A percentile compares a stretch with the other conserved stretches of the same genome.
Evolutionary conservation across 1,140 invertebrate species (phyloP).

Genomic region (Drosophila yakuba): DNA sequence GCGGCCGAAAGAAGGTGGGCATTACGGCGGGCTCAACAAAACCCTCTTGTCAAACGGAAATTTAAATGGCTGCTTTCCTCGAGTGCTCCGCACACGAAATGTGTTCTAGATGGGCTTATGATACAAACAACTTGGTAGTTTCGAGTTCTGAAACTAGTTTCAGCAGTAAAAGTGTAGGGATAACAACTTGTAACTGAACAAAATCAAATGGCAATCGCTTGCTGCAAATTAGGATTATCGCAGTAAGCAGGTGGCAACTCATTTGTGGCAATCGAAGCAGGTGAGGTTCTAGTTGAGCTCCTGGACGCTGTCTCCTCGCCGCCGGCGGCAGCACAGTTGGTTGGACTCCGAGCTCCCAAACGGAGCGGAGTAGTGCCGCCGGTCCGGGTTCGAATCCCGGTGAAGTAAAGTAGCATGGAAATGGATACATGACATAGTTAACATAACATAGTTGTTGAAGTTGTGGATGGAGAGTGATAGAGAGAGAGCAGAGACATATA

Average conservation of each 20-base stretch:
- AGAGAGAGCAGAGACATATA: too few relatives aligned
- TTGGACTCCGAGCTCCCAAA: neutral
- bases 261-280: neutral
- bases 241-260: too few relatives aligned
- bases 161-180: too few relatives aligned
- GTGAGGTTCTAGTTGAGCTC: neutral
- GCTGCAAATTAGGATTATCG: too few relatives aligned
- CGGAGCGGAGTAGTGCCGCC: neutral
- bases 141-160: too few relatives aligned
- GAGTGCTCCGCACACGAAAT: neutral
- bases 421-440: too few relatives aligned
- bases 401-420: neutral
- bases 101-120: neutral
- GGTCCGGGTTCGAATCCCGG: slow-evolving; percentile 4
- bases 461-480: too few relatives aligned
- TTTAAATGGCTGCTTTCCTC: slow-evolving; percentile 24
- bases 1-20: slow-evolving; percentile 6
- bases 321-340: neutral
- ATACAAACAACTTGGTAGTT: too few relatives aligned
- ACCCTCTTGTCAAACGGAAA: slow-evolving; percentile 25
- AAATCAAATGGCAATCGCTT: too few relatives aligned
- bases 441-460: too few relatives aligned
- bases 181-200: too few relatives aligned
- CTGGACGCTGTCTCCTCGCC: neutral
- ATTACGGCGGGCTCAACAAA: slow-evolving; percentile 12